phyloP scores from a whole-genome alignment of 2,113 vertebrate species.

The Eira barbara region DNA sequence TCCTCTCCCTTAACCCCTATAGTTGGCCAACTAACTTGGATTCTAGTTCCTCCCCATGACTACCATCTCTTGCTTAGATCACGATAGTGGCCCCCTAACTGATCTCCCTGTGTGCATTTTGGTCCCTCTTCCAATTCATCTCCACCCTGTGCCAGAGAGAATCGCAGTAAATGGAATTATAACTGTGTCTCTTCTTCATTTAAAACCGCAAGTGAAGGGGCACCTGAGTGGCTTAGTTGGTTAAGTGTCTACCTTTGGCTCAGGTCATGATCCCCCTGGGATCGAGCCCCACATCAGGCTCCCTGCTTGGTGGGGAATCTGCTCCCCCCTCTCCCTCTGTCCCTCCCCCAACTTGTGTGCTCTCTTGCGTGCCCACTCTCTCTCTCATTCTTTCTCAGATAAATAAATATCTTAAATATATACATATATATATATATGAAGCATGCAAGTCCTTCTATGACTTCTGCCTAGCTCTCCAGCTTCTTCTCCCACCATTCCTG shows the following conservation, averaged over 20 bases:
- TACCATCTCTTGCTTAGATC: neutral
- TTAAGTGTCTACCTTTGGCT: neutral
- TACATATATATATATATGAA: no score
- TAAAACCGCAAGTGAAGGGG: neutral
- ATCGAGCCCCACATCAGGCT: neutral
- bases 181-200: neutral
- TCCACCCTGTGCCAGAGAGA: neutral
- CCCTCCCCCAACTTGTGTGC: neutral
- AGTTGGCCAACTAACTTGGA: neutral
- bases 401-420: neutral
- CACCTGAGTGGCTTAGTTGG: neutral
- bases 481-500: neutral
- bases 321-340: neutral
- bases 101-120: neutral
- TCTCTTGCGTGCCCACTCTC: neutral
- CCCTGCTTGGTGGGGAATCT: neutral
- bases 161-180: neutral
- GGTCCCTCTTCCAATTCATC: neutral
- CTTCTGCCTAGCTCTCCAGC: neutral
- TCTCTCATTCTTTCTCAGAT: neutral
- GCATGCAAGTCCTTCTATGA: neutral
- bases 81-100: neutral
- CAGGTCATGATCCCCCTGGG: neutral
- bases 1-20: neutral
- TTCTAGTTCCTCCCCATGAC: neutral